These are phyloP conservation scores for Gila robusta DNA, from an alignment of 2,797 vertebrate genomes.

Conservation along the genomic window DNA sequence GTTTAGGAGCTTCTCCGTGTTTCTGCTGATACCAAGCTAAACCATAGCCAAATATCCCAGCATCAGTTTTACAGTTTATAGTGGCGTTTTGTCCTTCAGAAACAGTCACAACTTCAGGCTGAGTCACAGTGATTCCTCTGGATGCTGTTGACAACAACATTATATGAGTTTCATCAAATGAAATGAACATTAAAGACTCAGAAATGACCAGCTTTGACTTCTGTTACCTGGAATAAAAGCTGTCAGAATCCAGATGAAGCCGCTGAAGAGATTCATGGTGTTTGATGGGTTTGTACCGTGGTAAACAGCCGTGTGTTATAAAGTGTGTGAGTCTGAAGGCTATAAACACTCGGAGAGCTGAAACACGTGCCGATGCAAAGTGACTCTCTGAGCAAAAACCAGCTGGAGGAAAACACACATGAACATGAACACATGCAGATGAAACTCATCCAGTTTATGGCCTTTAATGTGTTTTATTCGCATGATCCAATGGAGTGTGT, in stretches of 20 bases:
- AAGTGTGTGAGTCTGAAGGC: slow-evolving; percentile 13
- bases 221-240: slow-evolving; percentile 5
- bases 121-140: slow-evolving; percentile 1
- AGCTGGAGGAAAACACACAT: too few species aligned
- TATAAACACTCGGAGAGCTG: slow-evolving; percentile 11
- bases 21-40: background rate
- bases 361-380: slow-evolving; percentile 1
- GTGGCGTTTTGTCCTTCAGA: background rate
- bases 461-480: background rate
- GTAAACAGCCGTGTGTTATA: slow-evolving; percentile 13
- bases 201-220: background rate
- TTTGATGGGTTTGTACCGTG: background rate
- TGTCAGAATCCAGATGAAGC: background rate
- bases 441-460: too few species aligned
- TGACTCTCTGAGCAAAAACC: background rate
- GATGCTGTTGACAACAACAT: slow-evolving; percentile 7
- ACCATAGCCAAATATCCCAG: background rate
- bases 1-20: background rate
- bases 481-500: background rate
- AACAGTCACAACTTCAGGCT: background rate
- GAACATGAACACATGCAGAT: too few species aligned
- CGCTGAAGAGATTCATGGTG: background rate
- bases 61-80: background rate
- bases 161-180: background rate
- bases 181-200: background rate